Percentiles rank a stretch among this genome's conserved stretches.
These are phyloP conservation scores for Abramis brama DNA, from an alignment of 2,113 vertebrate species.

Conservation along the genomic window DNA sequence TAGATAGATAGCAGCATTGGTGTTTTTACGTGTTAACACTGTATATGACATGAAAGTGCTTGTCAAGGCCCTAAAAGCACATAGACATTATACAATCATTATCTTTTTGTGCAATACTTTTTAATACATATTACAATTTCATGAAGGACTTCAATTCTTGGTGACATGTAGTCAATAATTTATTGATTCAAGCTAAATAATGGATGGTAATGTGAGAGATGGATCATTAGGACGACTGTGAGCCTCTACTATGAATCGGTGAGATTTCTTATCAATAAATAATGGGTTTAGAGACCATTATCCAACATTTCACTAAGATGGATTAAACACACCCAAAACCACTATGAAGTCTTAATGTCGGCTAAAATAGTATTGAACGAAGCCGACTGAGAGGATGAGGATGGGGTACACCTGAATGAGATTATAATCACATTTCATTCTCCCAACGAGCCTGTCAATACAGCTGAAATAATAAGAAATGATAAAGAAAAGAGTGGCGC, in stretches of 20 bases:
- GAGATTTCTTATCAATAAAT: slow-evolving; percentile 65
- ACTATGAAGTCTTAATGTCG: slow-evolving; percentile 39
- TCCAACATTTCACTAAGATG: slow-evolving; percentile 52
- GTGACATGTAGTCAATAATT: slow-evolving; percentile 72
- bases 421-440: slow-evolving; percentile 14
- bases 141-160: slow-evolving; percentile 67
- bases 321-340: slow-evolving; percentile 34
- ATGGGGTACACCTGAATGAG: background rate
- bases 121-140: slow-evolving; percentile 66
- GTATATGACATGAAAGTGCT: background rate
- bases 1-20: background rate
- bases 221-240: slow-evolving; percentile 65
- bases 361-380: slow-evolving; percentile 25
- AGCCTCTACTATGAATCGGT: slow-evolving; percentile 64
- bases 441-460: slow-evolving; percentile 10
- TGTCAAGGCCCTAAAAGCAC: background rate
- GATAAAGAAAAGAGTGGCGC: background rate
- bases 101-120: slow-evolving; percentile 30
- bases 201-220: slow-evolving; percentile 68
- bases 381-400: background rate
- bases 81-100: slow-evolving; percentile 6
- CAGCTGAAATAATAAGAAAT: background rate
- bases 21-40: background rate
- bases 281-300: slow-evolving; percentile 60
- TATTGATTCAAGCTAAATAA: slow-evolving; percentile 72